Conservation (phyloP, 2,797 vertebrate species). For the Paratrypauchen microcephalus region DNA sequence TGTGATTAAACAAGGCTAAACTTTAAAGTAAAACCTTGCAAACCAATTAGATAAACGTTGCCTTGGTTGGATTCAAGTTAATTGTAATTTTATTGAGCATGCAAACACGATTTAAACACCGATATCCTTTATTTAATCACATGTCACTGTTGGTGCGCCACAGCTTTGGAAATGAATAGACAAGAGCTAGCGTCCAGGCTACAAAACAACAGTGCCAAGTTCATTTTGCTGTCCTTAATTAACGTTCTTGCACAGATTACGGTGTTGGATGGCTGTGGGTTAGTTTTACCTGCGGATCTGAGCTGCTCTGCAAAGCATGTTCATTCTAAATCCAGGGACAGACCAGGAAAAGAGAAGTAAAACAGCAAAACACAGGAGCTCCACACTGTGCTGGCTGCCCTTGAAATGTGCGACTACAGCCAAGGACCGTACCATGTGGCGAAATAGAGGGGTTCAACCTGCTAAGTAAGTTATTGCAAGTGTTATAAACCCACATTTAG, state of each 20-base stretch:
- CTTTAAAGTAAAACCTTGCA: not conserved
- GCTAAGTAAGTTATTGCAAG: not conserved
- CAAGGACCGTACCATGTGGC: constrained; percentile 60
- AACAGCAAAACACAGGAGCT: not conserved
- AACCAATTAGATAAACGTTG: not conserved
- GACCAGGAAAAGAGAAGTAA: not conserved
- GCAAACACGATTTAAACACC: not conserved
- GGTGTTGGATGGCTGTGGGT: not conserved
- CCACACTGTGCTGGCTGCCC: constrained; percentile 55
- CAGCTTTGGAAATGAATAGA: constrained; percentile 13
- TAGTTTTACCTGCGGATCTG: constrained; percentile 77
- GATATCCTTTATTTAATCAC: not conserved
- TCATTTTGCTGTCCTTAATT: constrained; percentile 2
- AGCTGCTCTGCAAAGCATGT: constrained; percentile 74
- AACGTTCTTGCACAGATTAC: not conserved
- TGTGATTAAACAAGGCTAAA: no score
- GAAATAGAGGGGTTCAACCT: constrained; percentile 13
- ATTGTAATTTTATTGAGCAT: not conserved
- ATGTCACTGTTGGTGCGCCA: constrained; percentile 21
- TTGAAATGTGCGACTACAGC: constrained; percentile 67
- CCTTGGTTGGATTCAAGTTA: not conserved
- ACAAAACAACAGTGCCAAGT: constrained; percentile 38
- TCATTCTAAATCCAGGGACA: constrained; percentile 17
- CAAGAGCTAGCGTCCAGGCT: constrained; percentile 42
- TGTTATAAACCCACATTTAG: not conserved